Evolutionary conservation across 2,113 vertebrate genomes (phyloP).

Genomic region (Poecilia latipinna): DNA sequence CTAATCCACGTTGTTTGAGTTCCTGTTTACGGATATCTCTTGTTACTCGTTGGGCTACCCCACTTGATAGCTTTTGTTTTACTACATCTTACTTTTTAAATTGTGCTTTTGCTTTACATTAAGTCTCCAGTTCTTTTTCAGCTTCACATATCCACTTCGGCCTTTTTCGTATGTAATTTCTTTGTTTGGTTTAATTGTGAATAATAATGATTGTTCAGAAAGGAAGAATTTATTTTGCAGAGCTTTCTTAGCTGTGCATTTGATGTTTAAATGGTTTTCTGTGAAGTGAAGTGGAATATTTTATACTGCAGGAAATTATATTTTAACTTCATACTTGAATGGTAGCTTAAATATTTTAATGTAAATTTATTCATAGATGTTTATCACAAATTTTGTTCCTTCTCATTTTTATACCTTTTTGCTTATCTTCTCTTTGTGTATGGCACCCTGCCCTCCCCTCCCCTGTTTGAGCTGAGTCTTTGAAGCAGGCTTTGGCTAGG

Average conservation of each 20-base stretch:
- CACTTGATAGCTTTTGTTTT: constrained; percentile 8
- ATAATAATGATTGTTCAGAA: neutral
- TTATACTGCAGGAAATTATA: too few species aligned
- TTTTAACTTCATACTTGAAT: neutral
- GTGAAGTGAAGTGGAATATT: too few species aligned
- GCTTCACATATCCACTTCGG: neutral
- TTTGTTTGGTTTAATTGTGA: neutral
- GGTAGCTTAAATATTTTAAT: neutral
- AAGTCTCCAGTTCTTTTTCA: neutral
- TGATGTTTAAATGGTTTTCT: too few species aligned
- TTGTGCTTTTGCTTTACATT: neutral
- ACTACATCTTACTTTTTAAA: neutral
- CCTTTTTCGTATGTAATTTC: too few species aligned
- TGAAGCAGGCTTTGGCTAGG: constrained; percentile 34
- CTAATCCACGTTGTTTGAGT: constrained; percentile 40
- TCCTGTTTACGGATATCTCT: constrained; percentile 23
- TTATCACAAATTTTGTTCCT: neutral
- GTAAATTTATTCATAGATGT: neutral
- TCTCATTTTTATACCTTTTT: neutral
- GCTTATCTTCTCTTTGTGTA: constrained; percentile 3
- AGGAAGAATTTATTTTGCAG: too few species aligned
- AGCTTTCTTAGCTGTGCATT: too few species aligned
- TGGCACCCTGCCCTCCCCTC: too few species aligned
- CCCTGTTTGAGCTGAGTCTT: constrained; percentile 11
- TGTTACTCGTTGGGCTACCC: constrained; percentile 1